These are phyloP conservation scores for Octopus bimaculoides DNA, from an alignment of 1,140 invertebrate species.

Conservation along the genomic window DNA sequence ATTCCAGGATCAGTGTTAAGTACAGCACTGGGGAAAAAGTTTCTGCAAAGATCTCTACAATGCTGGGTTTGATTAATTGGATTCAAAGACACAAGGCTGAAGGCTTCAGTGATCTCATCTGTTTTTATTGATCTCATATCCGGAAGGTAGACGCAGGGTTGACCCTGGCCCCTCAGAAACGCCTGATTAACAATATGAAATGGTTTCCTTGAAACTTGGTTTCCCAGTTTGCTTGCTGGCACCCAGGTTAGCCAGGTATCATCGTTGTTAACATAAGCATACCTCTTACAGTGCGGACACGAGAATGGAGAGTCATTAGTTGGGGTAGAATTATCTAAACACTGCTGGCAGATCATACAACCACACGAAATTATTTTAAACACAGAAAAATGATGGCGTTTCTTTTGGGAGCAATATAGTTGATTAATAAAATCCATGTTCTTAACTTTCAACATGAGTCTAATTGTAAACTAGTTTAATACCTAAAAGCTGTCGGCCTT, in stretches of 20 bases:
- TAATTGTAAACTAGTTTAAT: too few species aligned
- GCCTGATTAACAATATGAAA: background rate
- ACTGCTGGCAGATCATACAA: background rate
- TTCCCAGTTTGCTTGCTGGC: too few species aligned
- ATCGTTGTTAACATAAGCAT: background rate
- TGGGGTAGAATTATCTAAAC: background rate
- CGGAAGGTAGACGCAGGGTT: background rate
- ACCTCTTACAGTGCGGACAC: background rate
- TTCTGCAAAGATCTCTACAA: background rate
- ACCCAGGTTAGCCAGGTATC: background rate
- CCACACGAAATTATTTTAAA: conserved; percentile 1
- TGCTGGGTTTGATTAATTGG: background rate
- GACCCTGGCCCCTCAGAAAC: background rate
- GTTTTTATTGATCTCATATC: background rate
- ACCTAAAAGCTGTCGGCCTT: too few species aligned
- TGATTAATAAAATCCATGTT: background rate
- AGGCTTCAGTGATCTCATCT: background rate
- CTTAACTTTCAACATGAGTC: too few species aligned
- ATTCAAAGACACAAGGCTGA: background rate
- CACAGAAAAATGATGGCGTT: background rate
- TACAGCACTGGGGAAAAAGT: background rate
- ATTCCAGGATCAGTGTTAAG: background rate
- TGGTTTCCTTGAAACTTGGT: background rate
- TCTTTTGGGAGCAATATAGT: background rate
- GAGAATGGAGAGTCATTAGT: background rate